A percentile compares a stretch with the other conserved stretches of the same genome.
These are phyloP conservation scores for Aphodius sticticus DNA, from an alignment of 2,888 invertebrate genomes.

Conservation along the genomic window DNA sequence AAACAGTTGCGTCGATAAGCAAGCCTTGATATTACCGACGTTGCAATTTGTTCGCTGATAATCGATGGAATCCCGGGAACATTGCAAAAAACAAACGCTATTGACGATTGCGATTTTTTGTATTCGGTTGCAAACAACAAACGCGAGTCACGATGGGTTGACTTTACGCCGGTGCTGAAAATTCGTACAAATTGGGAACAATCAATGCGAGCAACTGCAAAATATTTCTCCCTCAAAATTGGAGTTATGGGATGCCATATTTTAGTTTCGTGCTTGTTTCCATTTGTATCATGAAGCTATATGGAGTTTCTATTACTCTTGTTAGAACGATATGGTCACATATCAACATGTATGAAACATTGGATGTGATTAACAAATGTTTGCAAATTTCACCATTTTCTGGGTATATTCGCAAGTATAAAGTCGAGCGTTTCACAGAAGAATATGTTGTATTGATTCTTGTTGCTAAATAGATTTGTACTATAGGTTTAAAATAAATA, in stretches of 20 bases:
- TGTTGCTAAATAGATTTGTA: no score
- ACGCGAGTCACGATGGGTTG: background rate
- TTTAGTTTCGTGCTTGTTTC: background rate
- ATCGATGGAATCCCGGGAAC: background rate
- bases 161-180: background rate
- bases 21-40: background rate
- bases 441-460: no score
- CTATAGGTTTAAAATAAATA: no score
- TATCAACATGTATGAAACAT: no score
- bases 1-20: background rate
- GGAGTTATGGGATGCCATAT: background rate
- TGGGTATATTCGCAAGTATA: no score
- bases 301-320: no score
- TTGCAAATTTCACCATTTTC: no score
- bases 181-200: background rate
- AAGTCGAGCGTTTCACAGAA: no score
- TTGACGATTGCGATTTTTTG: background rate
- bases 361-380: no score
- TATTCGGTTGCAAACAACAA: background rate
- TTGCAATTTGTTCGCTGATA: background rate
- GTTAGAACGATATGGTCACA: no score
- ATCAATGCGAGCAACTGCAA: background rate
- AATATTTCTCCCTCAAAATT: background rate
- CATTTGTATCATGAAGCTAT: background rate
- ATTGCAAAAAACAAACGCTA: background rate